These are phyloP conservation scores for Semnopithecus entellus DNA, from an alignment of 2,113 vertebrate genomes.

Conservation along the genomic window DNA sequence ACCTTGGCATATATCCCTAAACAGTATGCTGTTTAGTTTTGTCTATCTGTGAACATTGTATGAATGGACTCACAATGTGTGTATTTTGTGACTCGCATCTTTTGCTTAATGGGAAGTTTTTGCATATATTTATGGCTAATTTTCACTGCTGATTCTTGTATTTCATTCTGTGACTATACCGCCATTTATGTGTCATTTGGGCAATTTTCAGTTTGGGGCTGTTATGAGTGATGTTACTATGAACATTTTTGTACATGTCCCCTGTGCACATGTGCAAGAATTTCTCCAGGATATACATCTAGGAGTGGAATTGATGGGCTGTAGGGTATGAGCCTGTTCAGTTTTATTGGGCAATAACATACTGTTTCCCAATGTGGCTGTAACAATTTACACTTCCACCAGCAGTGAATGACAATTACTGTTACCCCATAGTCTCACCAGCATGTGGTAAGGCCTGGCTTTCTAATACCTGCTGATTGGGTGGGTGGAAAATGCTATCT, in stretches of 20 bases:
- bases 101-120: not conserved
- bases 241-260: not conserved
- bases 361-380: constrained; percentile 31
- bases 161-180: not conserved
- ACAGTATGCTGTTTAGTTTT: not conserved
- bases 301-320: constrained; percentile 1
- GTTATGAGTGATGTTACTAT: not conserved
- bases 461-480: constrained; percentile 14
- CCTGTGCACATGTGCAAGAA: not conserved
- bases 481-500: not conserved
- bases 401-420: constrained; percentile 8
- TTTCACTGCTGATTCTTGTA: not conserved
- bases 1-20: not conserved
- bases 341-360: constrained; percentile 55
- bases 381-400: constrained; percentile 40
- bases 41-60: not conserved
- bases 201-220: not conserved
- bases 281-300: not conserved
- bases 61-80: not conserved
- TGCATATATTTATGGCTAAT: not conserved
- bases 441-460: not conserved
- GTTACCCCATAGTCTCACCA: not conserved
- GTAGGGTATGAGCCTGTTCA: not conserved
- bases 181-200: not conserved
- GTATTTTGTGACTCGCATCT: not conserved